Percentiles rank a stretch among this genome's conserved stretches.
These are phyloP conservation scores for Macquaria australasica DNA, from an alignment of 2,113 vertebrate species.

Conservation along the genomic window DNA sequence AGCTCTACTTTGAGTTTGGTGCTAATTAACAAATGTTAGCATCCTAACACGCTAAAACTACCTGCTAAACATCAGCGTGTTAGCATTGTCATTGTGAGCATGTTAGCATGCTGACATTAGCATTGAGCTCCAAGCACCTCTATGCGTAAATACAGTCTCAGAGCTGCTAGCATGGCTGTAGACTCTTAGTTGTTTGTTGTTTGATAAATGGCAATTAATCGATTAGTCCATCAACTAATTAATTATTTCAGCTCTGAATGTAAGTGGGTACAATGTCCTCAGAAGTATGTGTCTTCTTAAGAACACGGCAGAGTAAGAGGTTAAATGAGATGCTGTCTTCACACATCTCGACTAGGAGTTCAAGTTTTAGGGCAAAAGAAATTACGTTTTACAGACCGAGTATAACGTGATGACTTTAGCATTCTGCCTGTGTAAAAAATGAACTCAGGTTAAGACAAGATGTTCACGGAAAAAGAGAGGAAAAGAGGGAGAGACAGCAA, in stretches of 20 bases:
- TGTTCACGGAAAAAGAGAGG: constrained; percentile 6
- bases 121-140: background rate
- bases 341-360: background rate
- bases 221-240: background rate
- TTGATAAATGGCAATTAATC: background rate
- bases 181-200: background rate
- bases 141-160: background rate
- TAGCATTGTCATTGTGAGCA: background rate
- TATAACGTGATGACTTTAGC: background rate
- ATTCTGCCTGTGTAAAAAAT: background rate
- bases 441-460: constrained; percentile 16
- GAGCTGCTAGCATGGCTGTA: background rate
- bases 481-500: background rate
- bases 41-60: background rate
- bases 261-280: background rate
- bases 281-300: background rate
- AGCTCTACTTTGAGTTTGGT: no score
- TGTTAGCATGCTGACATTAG: constrained; percentile 19
- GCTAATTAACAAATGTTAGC: background rate
- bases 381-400: background rate
- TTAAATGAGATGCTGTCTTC: background rate
- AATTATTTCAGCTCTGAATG: background rate
- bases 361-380: background rate
- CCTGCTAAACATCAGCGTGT: background rate
- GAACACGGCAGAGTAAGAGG: no score